Conservation (phyloP, 2,888 invertebrate genomes). For the Rhingia rostrata region DNA sequence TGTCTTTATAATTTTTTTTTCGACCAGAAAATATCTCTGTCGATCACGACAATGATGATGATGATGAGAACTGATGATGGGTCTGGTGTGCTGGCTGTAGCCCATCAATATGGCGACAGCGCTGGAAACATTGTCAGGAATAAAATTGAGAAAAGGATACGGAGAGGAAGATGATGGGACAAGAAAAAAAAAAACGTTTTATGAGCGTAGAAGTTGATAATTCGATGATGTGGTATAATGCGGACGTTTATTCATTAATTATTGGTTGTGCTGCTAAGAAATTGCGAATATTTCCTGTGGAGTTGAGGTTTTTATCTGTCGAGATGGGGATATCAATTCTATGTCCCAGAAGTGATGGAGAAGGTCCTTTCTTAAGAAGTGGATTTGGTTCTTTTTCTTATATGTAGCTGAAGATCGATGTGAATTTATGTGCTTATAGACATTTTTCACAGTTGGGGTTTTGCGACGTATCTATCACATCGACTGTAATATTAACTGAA, state of each 20-base stretch:
- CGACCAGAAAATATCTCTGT: slow-evolving; percentile 69
- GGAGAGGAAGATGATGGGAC: background rate
- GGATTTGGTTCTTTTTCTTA: slow-evolving; percentile 12
- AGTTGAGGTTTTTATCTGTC: slow-evolving; percentile 36
- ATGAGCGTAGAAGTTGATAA: slow-evolving; percentile 71
- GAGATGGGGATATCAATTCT: slow-evolving; percentile 40
- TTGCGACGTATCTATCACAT: background rate
- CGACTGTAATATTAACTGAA: too few species aligned
- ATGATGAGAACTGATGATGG: slow-evolving; percentile 72
- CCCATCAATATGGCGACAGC: slow-evolving; percentile 73
- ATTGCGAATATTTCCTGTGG: slow-evolving; percentile 71
- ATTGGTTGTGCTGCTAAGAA: slow-evolving; percentile 68
- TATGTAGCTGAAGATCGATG: slow-evolving; percentile 57
- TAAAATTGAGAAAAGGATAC: slow-evolving; percentile 10
- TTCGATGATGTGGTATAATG: slow-evolving; percentile 74
- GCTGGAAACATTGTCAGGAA: slow-evolving; percentile 67
- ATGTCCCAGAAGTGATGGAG: slow-evolving; percentile 52
- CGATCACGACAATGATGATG: slow-evolving; percentile 74
- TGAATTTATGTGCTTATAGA: slow-evolving; percentile 33
- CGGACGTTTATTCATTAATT: slow-evolving; percentile 74
- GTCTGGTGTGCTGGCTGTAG: slow-evolving; percentile 51
- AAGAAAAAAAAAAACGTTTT: slow-evolving; percentile 41
- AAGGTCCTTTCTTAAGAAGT: slow-evolving; percentile 48
- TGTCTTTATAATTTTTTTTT: slow-evolving; percentile 33
- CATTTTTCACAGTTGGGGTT: slow-evolving; percentile 49